Percentiles rank a stretch among this genome's conserved stretches.
phyloP scores from a whole-genome alignment of 2,113 vertebrate genomes.

The Petaurus breviceps region DNA sequence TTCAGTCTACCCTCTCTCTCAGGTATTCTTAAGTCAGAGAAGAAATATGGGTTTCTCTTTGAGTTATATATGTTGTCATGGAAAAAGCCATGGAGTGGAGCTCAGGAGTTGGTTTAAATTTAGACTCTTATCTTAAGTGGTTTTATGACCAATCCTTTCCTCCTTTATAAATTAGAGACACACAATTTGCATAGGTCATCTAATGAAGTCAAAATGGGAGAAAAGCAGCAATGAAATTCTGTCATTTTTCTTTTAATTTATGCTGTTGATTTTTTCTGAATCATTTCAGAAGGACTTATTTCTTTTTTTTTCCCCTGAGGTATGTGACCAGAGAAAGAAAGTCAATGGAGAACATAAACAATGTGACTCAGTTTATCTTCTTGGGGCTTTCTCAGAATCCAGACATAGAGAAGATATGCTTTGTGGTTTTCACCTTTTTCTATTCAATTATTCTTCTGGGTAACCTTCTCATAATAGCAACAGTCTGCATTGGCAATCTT shows the following conservation, averaged over 20 bases:
- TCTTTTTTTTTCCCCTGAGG: neutral
- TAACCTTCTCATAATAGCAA: conserved; percentile 65
- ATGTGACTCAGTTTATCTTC: conserved; percentile 60
- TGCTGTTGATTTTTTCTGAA: neutral
- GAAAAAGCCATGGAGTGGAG: neutral
- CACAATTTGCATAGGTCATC: neutral
- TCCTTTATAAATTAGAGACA: neutral
- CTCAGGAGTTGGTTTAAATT: neutral
- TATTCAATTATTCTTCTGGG: conserved; percentile 54
- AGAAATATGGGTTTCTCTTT: neutral
- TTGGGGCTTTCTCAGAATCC: conserved; percentile 61
- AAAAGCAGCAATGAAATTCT: neutral
- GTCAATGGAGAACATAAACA: conserved; percentile 47
- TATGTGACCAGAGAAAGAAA: neutral
- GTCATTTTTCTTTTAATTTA: neutral
- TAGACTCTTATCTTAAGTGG: neutral
- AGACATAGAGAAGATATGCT: conserved; percentile 48
- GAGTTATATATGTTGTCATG: neutral
- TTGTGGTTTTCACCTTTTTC: conserved; percentile 53
- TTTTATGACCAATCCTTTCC: neutral
- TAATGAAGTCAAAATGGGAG: neutral
- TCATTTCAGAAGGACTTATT: conserved; percentile 32
- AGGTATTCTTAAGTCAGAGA: neutral
- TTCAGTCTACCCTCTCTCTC: no score
- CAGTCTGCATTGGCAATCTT: conserved; percentile 33